Evolutionary conservation across 1,140 invertebrate species (phyloP), one percentile per base, ranked within the genome.

Genomic region (Brachystomella parvula): DNA sequence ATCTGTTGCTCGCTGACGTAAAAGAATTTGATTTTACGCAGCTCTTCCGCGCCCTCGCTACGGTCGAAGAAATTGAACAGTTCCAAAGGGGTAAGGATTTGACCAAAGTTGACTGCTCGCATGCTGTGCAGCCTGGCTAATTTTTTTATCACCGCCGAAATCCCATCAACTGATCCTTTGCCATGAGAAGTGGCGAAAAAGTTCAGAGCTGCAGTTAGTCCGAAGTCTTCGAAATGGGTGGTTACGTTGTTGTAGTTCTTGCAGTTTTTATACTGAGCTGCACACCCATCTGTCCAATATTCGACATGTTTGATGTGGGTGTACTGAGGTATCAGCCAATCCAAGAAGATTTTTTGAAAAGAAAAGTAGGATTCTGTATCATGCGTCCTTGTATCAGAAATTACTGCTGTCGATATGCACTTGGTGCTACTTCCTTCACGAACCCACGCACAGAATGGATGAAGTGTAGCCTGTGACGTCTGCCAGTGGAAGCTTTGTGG

Each of bases 121-220:
- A n/a, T n/a, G n/a, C n/a, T n/a, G n/a, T n/a, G n/a, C n/a, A n/a
- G n/a, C 29, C 59, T 32, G 29, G 68, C 65, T 3, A 31, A 26
- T 33, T 47, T 29, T 61, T 72, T 72, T 17, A 65, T 19, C 21
- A 60, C 32, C 6, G 65, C 75, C 15, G 71, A 70, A 26, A 77
- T 65, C n/a, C 72, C 75, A 74, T 76, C 73, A 62, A 67, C 69
- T 29, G 70, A 31, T 24, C 66, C 62, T 70, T 76, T 75, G 0
- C 76, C 74, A 66, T 77, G 76, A 12, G 66, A 60, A n/a, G 75
- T 75, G 9, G 74, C 74, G 69, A 71, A 76, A 67, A 74, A 76
- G 57, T 76, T 65, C 72, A 74, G 76, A 53, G 73, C 70, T 12
- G 69, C 71, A 24, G 29, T 28, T 0, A 75, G 35, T 2, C 64